A percentile compares a stretch with the other conserved stretches of the same genome.
These are phyloP conservation scores for Linurgus olivaceus DNA, from an alignment of 2,797 vertebrate genomes.

Conservation along the genomic window DNA sequence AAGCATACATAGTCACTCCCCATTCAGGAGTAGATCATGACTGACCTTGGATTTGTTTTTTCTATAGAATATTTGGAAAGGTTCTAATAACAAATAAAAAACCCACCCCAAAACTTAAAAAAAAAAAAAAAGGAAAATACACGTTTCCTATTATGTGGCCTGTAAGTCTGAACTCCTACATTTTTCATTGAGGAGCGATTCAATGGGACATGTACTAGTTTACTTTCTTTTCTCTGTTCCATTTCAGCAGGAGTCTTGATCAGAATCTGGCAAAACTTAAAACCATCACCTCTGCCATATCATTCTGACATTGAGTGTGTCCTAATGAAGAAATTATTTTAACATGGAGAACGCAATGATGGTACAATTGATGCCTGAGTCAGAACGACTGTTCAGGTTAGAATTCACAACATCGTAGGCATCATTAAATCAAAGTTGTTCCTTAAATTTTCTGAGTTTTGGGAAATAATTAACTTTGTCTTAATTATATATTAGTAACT, in stretches of 20 bases:
- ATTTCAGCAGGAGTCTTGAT: background rate
- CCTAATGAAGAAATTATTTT: background rate
- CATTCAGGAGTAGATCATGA: background rate
- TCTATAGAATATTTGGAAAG: background rate
- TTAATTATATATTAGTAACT: background rate
- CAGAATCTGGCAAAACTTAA: background rate
- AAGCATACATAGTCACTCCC: background rate
- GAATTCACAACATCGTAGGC: background rate
- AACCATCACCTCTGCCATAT: background rate
- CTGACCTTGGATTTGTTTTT: background rate
- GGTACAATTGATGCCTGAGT: background rate
- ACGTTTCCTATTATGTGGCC: background rate
- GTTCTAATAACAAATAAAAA: background rate
- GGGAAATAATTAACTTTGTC: background rate
- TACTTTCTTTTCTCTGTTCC: background rate
- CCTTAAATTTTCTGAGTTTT: background rate
- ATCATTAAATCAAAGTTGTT: background rate
- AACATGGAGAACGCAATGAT: background rate
- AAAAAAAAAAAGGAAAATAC: rapidly evolving
- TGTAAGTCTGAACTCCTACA: background rate
- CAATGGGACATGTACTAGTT: background rate
- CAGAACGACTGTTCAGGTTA: background rate
- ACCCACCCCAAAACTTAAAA: background rate
- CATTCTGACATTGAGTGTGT: background rate
- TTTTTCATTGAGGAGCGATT: background rate